phyloP scores from a whole-genome alignment of 1,140 invertebrate species.

The Hydropsyche tenuis region DNA sequence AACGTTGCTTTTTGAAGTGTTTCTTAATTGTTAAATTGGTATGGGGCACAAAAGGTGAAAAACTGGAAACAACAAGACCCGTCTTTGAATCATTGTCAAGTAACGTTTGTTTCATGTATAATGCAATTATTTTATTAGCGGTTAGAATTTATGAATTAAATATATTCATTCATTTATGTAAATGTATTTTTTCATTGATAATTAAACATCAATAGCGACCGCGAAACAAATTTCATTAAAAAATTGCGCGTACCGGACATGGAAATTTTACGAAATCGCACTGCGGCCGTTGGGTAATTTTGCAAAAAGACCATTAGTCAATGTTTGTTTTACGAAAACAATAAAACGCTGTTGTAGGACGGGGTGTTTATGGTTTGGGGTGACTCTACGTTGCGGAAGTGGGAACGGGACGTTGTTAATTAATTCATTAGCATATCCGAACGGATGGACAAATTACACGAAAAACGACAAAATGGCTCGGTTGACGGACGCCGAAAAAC shows the following conservation, averaged over 20 bases:
- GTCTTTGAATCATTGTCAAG: too few relatives aligned
- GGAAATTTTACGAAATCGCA: too few relatives aligned
- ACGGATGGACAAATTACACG: slow-evolving; percentile 34
- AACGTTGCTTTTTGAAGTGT: slow-evolving; percentile 29
- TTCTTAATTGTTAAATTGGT: slow-evolving; percentile 33
- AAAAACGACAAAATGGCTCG: slow-evolving; percentile 24
- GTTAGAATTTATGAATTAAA: too few relatives aligned
- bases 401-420: slow-evolving; percentile 14
- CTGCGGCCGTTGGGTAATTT: too few relatives aligned
- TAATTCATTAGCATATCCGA: slow-evolving; percentile 41
- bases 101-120: too few relatives aligned
- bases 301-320: not conserved
- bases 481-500: slow-evolving; percentile 12
- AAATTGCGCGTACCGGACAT: too few relatives aligned
- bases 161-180: too few relatives aligned
- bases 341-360: not conserved
- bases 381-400: not conserved
- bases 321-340: slow-evolving; percentile 10
- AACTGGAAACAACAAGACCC: not conserved
- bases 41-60: slow-evolving; percentile 25
- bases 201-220: too few relatives aligned
- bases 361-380: not conserved
- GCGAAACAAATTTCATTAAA: too few relatives aligned
- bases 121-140: too few relatives aligned
- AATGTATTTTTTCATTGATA: too few relatives aligned